phyloP scores from a whole-genome alignment of 2,113 vertebrate species.

The Donacobius atricapilla region DNA sequence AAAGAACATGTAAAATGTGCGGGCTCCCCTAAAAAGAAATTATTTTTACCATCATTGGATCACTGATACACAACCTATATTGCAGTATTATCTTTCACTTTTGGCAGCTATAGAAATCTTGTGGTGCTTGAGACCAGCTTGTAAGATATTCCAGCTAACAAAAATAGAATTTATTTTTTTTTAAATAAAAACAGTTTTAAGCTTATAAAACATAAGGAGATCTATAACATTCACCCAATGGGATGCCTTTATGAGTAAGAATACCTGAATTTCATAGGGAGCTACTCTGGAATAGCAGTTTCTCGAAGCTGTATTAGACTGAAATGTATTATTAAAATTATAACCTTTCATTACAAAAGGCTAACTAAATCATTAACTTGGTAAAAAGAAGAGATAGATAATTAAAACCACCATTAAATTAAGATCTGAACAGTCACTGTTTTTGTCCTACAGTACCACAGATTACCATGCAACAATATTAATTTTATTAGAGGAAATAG shows the following conservation, averaged over 20 bases:
- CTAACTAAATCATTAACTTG: neutral
- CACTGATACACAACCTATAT: neutral
- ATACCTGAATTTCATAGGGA: neutral
- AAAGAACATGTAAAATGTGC: neutral
- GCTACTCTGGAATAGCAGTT: neutral
- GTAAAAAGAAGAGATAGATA: neutral
- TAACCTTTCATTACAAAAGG: neutral
- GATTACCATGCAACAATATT: neutral
- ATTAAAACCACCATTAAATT: neutral
- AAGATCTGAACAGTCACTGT: neutral
- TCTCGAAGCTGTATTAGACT: neutral
- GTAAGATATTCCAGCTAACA: neutral
- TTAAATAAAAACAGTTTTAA: neutral
- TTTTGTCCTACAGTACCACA: neutral
- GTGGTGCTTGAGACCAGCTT: neutral
- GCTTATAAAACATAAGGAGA: neutral
- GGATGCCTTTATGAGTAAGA: neutral
- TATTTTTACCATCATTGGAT: neutral
- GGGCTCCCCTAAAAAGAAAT: neutral
- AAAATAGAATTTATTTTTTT: no score
- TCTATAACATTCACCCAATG: neutral
- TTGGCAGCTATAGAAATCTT: neutral
- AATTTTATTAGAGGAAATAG: neutral
- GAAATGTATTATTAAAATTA: neutral
- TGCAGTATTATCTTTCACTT: neutral